phyloP scores from a whole-genome alignment of 2,113 vertebrate genomes.

The Apistogramma diplotaenia region DNA sequence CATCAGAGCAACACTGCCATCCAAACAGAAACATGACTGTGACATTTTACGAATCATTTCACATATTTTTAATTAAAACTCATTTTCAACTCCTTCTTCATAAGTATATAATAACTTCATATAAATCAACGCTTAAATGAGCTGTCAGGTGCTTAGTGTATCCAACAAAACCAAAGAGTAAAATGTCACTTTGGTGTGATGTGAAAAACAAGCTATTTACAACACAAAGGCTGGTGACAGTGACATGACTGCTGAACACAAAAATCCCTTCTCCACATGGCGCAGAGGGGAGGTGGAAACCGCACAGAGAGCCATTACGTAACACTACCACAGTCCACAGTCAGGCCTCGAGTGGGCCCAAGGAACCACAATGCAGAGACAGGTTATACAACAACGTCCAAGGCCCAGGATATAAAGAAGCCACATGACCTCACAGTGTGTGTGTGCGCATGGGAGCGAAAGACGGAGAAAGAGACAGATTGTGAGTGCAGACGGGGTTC shows the following conservation, averaged over 20 bases:
- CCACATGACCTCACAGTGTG: conserved; percentile 19
- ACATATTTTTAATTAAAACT: neutral
- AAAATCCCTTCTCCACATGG: neutral
- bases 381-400: conserved; percentile 63
- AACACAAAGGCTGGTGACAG: neutral
- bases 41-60: conserved; percentile 5
- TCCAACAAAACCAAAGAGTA: neutral
- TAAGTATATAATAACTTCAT: neutral
- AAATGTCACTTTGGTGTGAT: neutral
- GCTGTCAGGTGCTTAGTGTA: neutral
- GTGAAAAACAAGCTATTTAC: neutral
- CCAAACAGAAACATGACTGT: neutral
- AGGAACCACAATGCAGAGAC: conserved; percentile 39
- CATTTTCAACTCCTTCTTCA: neutral
- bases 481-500: conserved; percentile 22
- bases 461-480: conserved; percentile 15
- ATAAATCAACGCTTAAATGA: conserved; percentile 1
- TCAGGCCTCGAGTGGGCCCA: conserved; percentile 10
- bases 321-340: conserved; percentile 59
- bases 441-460: neutral
- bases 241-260: conserved; percentile 2
- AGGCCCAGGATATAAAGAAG: conserved; percentile 41
- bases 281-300: conserved; percentile 11
- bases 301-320: conserved; percentile 39
- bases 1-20: neutral